Conservation (phyloP, 2,113 vertebrate genomes). For the Muntiacus reevesi region DNA sequence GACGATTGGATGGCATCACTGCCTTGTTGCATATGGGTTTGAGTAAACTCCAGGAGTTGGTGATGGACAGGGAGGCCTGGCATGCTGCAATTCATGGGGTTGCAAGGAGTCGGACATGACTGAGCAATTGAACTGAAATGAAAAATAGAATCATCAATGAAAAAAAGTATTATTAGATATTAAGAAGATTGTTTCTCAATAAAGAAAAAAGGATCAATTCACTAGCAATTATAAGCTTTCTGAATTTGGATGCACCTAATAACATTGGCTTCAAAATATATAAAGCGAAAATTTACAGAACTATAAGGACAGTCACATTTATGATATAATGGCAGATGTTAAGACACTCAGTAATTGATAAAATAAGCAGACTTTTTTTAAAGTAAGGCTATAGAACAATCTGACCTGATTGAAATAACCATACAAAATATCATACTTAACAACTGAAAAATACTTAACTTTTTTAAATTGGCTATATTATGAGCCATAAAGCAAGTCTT, state of each 20-base stretch:
- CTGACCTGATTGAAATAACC: not conserved
- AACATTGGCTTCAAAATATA: not conserved
- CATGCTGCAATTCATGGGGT: no score
- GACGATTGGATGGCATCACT: no score
- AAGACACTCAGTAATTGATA: not conserved
- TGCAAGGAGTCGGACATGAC: no score
- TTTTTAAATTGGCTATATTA: not conserved
- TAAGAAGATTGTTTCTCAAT: no score
- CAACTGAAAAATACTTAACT: not conserved
- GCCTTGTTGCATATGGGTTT: rapidly evolving
- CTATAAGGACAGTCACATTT: not conserved
- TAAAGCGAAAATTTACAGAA: not conserved
- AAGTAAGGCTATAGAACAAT: not conserved
- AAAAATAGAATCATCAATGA: no score
- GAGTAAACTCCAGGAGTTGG: no score
- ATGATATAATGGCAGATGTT: not conserved
- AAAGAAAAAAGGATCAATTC: not conserved
- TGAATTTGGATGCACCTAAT: not conserved
- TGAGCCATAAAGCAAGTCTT: not conserved
- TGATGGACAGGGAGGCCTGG: no score
- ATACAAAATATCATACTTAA: not conserved
- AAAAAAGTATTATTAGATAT: no score
- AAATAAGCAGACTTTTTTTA: not conserved
- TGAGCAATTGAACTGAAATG: no score
- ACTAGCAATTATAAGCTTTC: not conserved